Percentiles rank a stretch among this genome's conserved stretches.
Evolutionary conservation across 2,888 invertebrate species (phyloP).

Genomic region (Drosophila kuntzei): DNA sequence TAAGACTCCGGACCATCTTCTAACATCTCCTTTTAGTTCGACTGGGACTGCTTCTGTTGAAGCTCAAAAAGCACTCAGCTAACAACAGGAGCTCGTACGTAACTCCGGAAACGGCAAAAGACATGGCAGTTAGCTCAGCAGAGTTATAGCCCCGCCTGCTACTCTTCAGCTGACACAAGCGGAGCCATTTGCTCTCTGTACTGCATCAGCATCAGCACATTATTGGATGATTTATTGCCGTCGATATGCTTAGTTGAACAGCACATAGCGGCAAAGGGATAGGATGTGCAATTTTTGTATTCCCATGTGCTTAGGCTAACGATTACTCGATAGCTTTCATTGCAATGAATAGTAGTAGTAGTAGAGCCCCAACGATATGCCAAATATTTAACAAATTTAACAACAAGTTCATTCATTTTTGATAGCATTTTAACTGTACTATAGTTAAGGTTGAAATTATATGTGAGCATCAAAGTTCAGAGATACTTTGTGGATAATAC

Average conservation of each 20-base stretch:
- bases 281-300: slow-evolving; percentile 66
- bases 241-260: slow-evolving; percentile 84
- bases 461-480: no score
- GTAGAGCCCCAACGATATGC: neutral
- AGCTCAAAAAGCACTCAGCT: slow-evolving; percentile 71
- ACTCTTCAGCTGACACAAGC: slow-evolving; percentile 13
- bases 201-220: slow-evolving; percentile 72
- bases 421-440: no score
- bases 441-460: no score
- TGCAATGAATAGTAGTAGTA: neutral
- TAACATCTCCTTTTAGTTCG: neutral
- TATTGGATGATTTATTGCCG: slow-evolving; percentile 85
- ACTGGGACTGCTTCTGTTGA: slow-evolving; percentile 25
- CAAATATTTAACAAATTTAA: neutral
- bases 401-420: neutral
- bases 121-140: slow-evolving; percentile 50
- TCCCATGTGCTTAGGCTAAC: neutral
- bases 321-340: neutral
- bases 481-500: no score
- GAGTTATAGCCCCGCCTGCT: slow-evolving; percentile 7
- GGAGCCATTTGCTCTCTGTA: slow-evolving; percentile 53
- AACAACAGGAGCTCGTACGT: slow-evolving; percentile 61
- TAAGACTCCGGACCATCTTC: slow-evolving; percentile 4
- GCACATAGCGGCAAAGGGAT: slow-evolving; percentile 37
- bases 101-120: slow-evolving; percentile 71